Evolutionary conservation across 2,888 invertebrate genomes (phyloP).

Genomic region (Glyphotaelius pellucidus): DNA sequence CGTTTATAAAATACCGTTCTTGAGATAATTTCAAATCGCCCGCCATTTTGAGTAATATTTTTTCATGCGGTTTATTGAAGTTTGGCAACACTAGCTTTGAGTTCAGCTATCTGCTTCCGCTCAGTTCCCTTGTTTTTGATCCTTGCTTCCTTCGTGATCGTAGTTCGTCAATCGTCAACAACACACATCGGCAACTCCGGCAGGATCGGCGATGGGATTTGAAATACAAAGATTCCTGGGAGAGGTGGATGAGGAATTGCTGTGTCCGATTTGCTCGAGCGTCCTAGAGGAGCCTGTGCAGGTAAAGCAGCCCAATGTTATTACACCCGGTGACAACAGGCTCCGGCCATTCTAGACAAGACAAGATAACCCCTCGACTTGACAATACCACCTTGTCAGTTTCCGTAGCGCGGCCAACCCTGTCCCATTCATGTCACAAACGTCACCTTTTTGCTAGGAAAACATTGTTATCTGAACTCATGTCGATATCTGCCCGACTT

Average conservation of each 20-base stretch:
- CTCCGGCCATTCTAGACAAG: neutral
- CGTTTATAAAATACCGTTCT: neutral
- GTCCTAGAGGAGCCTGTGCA: constrained; percentile 97
- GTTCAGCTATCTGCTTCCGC: neutral
- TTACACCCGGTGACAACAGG: constrained; percentile 22
- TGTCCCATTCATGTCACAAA: neutral
- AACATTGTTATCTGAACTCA: neutral
- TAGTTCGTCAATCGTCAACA: neutral
- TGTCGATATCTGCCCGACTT: neutral
- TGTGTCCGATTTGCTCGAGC: constrained; percentile 97
- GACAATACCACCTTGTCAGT: neutral
- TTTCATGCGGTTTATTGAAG: neutral
- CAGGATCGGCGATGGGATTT: constrained; percentile 87
- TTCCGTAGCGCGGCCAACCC: neutral
- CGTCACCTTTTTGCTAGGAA: neutral
- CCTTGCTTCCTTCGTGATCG: neutral
- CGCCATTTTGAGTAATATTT: neutral
- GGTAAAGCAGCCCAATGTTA: constrained; percentile 74
- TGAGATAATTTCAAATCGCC: neutral
- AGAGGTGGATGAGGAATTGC: constrained; percentile 97
- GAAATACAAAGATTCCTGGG: constrained; percentile 96
- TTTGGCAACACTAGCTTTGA: neutral
- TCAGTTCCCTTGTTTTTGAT: neutral
- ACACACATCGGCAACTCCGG: neutral
- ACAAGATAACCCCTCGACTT: neutral